phyloP scores from a whole-genome alignment of 2,113 vertebrate species.

The Vanacampus margaritifer region DNA sequence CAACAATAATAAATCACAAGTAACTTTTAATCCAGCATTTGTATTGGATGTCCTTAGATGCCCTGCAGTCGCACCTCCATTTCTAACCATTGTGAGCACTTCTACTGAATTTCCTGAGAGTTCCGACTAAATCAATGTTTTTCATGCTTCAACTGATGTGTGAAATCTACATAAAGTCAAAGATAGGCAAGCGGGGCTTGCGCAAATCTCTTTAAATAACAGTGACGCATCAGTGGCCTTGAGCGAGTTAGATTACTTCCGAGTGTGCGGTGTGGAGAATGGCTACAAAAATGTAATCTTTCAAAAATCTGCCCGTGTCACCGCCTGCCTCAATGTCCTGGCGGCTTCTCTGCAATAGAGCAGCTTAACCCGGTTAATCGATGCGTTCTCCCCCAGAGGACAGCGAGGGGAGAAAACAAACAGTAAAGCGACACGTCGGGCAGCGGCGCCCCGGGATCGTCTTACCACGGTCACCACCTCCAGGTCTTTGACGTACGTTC shows the following conservation, averaged over 20 bases:
- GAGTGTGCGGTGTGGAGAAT: conserved; percentile 25
- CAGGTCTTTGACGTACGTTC: conserved; percentile 93
- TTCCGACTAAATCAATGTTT: background rate
- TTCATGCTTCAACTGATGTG: background rate
- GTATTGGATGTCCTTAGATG: background rate
- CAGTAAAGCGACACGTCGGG: conserved; percentile 8
- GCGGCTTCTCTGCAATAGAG: conserved; percentile 28
- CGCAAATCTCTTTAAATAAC: conserved; percentile 33
- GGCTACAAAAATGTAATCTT: conserved; percentile 51
- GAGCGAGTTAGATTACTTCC: conserved; percentile 44
- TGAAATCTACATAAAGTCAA: conserved; percentile 1
- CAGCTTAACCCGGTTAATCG: conserved; percentile 54
- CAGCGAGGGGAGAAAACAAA: conserved; percentile 25
- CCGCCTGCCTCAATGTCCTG: conserved; percentile 41
- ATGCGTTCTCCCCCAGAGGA: conserved; percentile 48
- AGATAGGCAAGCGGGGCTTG: background rate
- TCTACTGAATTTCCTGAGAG: background rate
- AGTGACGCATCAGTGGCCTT: conserved; percentile 52
- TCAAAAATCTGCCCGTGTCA: conserved; percentile 43
- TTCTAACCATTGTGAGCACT: background rate
- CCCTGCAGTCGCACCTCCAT: background rate
- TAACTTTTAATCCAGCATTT: background rate
- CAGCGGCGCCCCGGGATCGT: background rate
- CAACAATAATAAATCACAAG: background rate
- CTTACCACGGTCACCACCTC: conserved; percentile 93